Base-by-base conservation (phyloP, 2,113 vertebrate genomes). In the Vulpes ferrilata region DNA sequence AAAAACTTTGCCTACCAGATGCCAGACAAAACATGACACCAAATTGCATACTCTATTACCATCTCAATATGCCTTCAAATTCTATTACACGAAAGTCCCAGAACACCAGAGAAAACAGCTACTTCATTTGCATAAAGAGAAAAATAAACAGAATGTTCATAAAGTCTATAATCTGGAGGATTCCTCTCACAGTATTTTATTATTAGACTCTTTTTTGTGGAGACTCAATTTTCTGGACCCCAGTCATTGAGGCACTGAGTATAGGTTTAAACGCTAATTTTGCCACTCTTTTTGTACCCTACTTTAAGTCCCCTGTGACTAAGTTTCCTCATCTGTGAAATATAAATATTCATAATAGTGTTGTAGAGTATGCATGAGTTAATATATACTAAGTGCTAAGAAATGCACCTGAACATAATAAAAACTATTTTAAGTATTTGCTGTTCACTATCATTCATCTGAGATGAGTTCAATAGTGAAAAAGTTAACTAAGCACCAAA, bases 201-300 rank as follows among this genome's bases (percentile, higher is more conserved):
- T 43, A 23, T 57, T 87, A 43, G n/a, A 85, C 11, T 30, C 1
- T 10, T 51, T 81, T 79, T 65, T 57, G 73, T 71, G 82, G 38
- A 95, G 35, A 85, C 85, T 96, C 23, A 51, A 2, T 96, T 96
- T 96, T 95, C 60, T 83, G n/a, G 43, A 97, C 30, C 11, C 2
- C 16, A 30, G 32, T 78, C 38, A 57, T 19, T 88, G 79, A 62
- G 87, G 13, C 38, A 57, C 25, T 74, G 6, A 76, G 17, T 53
- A 5, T 35, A 71, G 38, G 3, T 53, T 78, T 71, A 82, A 4
- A 51, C 64, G 4, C 64, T 79, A 48, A 74, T 30, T 93, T 81
- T 85, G 55, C 23, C 19, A 80, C 15, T 90, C 86, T 88, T 10
- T 85, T 88, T 62, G 20, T 19, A 35, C 35, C 35, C 35, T 93